Evolutionary conservation across 1,140 invertebrate species (phyloP).

Genomic region (Vanessa atalanta): DNA sequence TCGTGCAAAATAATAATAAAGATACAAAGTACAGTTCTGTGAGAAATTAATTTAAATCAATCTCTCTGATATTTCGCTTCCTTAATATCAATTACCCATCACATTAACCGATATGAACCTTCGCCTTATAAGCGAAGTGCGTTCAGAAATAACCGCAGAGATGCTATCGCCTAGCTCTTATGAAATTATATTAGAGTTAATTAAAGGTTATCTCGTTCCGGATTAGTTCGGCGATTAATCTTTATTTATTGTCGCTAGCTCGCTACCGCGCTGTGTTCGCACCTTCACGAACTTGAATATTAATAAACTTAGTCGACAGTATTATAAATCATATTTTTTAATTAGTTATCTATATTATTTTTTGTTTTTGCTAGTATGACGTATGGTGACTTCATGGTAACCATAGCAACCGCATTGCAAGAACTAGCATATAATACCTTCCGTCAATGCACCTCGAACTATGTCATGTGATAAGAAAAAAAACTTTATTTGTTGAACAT

Average conservation of each 20-base stretch:
- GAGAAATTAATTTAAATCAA: constrained; percentile 9
- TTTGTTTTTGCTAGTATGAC: neutral
- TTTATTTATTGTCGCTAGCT: constrained; percentile 47
- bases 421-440: too few relatives aligned
- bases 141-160: constrained; percentile 4
- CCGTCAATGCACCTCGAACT: too few relatives aligned
- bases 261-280: constrained; percentile 6
- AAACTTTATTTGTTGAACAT: too few relatives aligned
- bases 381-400: too few relatives aligned
- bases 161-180: constrained; percentile 19
- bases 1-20: too few relatives aligned
- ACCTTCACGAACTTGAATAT: neutral
- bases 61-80: neutral
- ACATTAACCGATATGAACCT: constrained; percentile 13
- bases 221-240: constrained; percentile 50
- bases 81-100: constrained; percentile 8
- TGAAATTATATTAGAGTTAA: constrained; percentile 51
- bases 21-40: neutral
- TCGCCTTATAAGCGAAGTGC: neutral
- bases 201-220: constrained; percentile 46
- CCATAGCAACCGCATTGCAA: too few relatives aligned
- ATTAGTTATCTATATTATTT: neutral
- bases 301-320: neutral
- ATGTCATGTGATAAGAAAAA: too few relatives aligned
- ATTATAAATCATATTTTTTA: constrained; percentile 2